Evolutionary conservation across 2,888 invertebrate species (phyloP).

Genomic region (Pyrgus malvae): DNA sequence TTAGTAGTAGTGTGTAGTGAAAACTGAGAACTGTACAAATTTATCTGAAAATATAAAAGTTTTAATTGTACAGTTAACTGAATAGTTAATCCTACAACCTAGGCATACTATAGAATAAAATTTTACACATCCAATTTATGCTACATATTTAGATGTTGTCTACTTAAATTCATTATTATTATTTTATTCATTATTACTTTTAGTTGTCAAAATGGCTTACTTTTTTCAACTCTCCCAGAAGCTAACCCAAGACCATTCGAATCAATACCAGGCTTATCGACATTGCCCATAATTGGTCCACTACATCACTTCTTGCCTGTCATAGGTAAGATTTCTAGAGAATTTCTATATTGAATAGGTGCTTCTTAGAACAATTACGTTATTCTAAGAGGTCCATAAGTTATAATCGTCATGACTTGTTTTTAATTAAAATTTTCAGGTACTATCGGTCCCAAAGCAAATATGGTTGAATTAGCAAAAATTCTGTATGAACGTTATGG

Average conservation of each 20-base stretch:
- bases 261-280: slow-evolving; percentile 61
- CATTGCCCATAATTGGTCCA: slow-evolving; percentile 60
- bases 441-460: slow-evolving; percentile 51
- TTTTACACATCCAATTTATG: too few relatives aligned
- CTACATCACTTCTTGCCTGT: slow-evolving; percentile 60
- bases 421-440: slow-evolving; percentile 45
- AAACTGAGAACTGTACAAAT: too few relatives aligned
- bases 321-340: slow-evolving; percentile 47
- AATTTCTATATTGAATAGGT: neutral
- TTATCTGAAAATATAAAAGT: too few relatives aligned
- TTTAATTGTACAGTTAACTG: too few relatives aligned
- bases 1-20: too few relatives aligned
- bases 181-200: slow-evolving; percentile 26
- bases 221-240: slow-evolving; percentile 29
- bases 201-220: slow-evolving; percentile 6
- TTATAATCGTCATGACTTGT: too few relatives aligned
- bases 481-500: slow-evolving; percentile 55
- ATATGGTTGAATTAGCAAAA: slow-evolving; percentile 49
- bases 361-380: too few relatives aligned
- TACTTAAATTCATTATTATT: neutral
- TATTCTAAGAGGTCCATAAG: too few relatives aligned
- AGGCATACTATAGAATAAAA: too few relatives aligned
- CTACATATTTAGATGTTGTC: slow-evolving; percentile 37
- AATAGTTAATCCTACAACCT: too few relatives aligned
- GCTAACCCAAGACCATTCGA: slow-evolving; percentile 49